A percentile compares a stretch with the other conserved stretches of the same genome.
Conservation (phyloP, 2,888 invertebrate genomes). For the Agonopterix subpropinquella region DNA sequence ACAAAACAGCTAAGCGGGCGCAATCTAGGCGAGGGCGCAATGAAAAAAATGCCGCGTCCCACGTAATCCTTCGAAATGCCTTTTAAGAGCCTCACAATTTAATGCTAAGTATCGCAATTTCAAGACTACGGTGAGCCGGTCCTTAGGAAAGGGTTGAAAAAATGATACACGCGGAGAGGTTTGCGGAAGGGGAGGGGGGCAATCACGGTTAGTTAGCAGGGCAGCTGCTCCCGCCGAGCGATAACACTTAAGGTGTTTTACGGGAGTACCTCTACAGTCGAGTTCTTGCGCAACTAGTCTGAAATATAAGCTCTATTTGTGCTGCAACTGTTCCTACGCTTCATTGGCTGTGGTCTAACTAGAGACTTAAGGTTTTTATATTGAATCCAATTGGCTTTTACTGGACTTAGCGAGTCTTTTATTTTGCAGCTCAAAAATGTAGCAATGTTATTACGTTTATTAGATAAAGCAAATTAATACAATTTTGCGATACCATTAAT, state of each 20-base stretch:
- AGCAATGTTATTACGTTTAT: too few species aligned
- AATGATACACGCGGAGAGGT: conserved; percentile 50
- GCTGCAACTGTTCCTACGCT: conserved; percentile 7
- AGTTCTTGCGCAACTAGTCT: conserved; percentile 18
- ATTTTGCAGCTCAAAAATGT: too few species aligned
- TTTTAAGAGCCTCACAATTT: conserved; percentile 67
- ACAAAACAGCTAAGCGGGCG: conserved; percentile 60
- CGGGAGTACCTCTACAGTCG: conserved; percentile 29
- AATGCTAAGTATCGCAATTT: conserved; percentile 71
- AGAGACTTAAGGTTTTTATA: too few species aligned
- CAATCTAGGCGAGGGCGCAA: conserved; percentile 48
- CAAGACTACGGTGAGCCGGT: conserved; percentile 50
- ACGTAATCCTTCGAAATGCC: conserved; percentile 60
- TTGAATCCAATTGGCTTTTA: too few species aligned
- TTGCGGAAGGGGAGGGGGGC: conserved; percentile 23
- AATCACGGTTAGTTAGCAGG: conserved; percentile 61
- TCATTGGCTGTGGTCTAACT: too few species aligned
- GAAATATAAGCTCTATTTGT: conserved; percentile 27
- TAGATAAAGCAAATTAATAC: too few species aligned
- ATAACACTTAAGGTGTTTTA: conserved; percentile 56
- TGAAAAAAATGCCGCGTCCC: conserved; percentile 48
- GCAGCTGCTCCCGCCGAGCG: conserved; percentile 52
- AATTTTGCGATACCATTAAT: too few species aligned
- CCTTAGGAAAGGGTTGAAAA: conserved; percentile 59
- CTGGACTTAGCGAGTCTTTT: too few species aligned